Evolutionary conservation across 2,888 invertebrate genomes (phyloP).

Genomic region (Trilocha varians): DNA sequence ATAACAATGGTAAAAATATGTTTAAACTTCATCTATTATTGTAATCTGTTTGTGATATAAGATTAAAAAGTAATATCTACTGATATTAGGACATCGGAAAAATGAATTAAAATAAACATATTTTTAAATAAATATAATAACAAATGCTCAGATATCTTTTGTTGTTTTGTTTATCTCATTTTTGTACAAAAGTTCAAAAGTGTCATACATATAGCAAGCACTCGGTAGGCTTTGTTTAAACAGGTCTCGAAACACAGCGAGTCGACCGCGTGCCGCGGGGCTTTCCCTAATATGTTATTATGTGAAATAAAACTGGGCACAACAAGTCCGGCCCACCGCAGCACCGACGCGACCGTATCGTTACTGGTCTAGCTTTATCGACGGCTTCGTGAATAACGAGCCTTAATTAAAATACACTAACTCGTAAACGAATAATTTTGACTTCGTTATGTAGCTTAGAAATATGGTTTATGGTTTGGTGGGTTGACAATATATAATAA

Average conservation of each 20-base stretch:
- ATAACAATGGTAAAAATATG: no score
- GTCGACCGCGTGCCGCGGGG: constrained; percentile 35
- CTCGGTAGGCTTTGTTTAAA: constrained; percentile 57
- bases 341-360: constrained; percentile 27
- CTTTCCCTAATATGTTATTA: constrained; percentile 61
- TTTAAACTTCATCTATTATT: background rate
- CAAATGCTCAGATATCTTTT: no score
- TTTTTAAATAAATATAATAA: no score
- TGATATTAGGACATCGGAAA: no score
- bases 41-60: background rate
- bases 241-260: constrained; percentile 37
- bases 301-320: constrained; percentile 57
- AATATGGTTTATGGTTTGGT: no score
- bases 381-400: constrained; percentile 47
- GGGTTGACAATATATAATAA: no score
- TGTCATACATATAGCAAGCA: no score
- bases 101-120: no score
- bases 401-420: constrained; percentile 65
- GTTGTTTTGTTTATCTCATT: background rate
- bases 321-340: constrained; percentile 28
- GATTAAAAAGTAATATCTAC: no score
- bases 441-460: background rate
- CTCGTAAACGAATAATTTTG: constrained; percentile 3
- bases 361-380: constrained; percentile 47
- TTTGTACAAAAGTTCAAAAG: background rate